Evolutionary conservation across 2,113 vertebrate species (phyloP).

Genomic region (Seriola dumerili): DNA sequence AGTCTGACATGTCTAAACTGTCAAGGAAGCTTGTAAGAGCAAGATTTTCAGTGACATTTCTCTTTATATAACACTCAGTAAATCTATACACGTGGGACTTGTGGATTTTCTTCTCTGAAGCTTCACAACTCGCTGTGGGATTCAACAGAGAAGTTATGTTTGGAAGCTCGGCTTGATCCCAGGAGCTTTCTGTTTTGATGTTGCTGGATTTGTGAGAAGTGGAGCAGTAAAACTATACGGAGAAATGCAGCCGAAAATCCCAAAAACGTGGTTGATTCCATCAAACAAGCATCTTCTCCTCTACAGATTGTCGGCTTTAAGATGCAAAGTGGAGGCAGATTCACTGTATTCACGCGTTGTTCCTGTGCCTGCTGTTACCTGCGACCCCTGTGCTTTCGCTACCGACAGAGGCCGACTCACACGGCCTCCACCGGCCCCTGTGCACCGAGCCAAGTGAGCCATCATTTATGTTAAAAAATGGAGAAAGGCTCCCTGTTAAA

Average conservation of each 20-base stretch:
- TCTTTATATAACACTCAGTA: slow-evolving; percentile 25
- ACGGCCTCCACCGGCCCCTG: slow-evolving; percentile 26
- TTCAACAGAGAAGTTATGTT: slow-evolving; percentile 47
- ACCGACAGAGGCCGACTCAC: slow-evolving; percentile 51
- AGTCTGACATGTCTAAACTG: slow-evolving; percentile 25
- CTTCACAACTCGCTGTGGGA: slow-evolving; percentile 30
- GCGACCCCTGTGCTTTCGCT: slow-evolving; percentile 44
- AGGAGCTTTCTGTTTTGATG: slow-evolving; percentile 68
- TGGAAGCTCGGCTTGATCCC: slow-evolving; percentile 52
- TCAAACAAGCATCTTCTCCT: slow-evolving; percentile 19
- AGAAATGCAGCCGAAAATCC: slow-evolving; percentile 3
- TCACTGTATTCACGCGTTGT: slow-evolving; percentile 23
- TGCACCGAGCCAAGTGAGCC: slow-evolving; percentile 72
- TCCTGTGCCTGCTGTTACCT: slow-evolving; percentile 19
- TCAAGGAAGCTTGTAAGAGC: slow-evolving; percentile 5
- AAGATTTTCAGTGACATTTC: slow-evolving; percentile 17
- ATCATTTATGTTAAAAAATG: slow-evolving; percentile 82
- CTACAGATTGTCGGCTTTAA: slow-evolving; percentile 1
- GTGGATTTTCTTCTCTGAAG: slow-evolving; percentile 53
- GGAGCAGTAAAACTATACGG: slow-evolving; percentile 49
- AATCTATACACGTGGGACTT: slow-evolving; percentile 43
- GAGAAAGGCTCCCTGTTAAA: slow-evolving; percentile 77
- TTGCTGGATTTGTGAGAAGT: slow-evolving; percentile 47
- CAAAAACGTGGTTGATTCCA: slow-evolving; percentile 21
- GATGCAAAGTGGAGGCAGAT: slow-evolving; percentile 17